Conservation (phyloP, 2,797 vertebrate species). For the Triplophysa bombifrons region DNA sequence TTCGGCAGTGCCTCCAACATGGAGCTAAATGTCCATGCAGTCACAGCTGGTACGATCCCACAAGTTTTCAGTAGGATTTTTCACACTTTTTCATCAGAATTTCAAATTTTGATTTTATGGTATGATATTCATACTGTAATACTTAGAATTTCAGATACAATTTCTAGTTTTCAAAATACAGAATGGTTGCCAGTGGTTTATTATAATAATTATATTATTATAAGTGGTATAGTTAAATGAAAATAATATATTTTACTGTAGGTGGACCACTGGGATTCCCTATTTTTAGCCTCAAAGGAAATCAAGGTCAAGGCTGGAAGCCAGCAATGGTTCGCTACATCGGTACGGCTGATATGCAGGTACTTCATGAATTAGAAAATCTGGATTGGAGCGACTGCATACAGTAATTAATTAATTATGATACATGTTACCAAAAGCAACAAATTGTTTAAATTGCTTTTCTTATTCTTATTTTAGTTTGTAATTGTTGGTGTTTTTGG, state of each 20-base stretch:
- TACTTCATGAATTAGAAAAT: constrained; percentile 45
- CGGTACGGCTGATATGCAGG: constrained; percentile 68
- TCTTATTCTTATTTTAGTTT: constrained; percentile 72
- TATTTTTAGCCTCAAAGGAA: constrained; percentile 69
- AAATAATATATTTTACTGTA: constrained; percentile 23
- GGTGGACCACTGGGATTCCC: constrained; percentile 56
- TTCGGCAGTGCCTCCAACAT: constrained; percentile 72
- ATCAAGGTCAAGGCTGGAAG: constrained; percentile 74
- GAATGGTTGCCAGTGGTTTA: too few relatives aligned
- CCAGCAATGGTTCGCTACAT: constrained; percentile 64
- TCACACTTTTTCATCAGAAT: not conserved
- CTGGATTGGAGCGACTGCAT: not conserved
- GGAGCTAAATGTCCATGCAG: constrained; percentile 70
- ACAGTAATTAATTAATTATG: not conserved
- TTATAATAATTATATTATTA: too few relatives aligned
- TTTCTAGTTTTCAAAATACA: not conserved
- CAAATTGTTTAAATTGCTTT: not conserved
- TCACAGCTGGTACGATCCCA: constrained; percentile 62
- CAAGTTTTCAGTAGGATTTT: not conserved
- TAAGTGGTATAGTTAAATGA: too few relatives aligned
- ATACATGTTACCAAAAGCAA: not conserved
- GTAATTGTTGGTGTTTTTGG: constrained; percentile 76
- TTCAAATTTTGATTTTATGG: not conserved
- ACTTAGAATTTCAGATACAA: too few relatives aligned
- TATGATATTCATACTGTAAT: too few relatives aligned